A percentile compares a stretch with the other conserved stretches of the same genome.
Evolutionary conservation across 1,140 invertebrate genomes (phyloP).

Genomic region (Monochamus saltuarius): DNA sequence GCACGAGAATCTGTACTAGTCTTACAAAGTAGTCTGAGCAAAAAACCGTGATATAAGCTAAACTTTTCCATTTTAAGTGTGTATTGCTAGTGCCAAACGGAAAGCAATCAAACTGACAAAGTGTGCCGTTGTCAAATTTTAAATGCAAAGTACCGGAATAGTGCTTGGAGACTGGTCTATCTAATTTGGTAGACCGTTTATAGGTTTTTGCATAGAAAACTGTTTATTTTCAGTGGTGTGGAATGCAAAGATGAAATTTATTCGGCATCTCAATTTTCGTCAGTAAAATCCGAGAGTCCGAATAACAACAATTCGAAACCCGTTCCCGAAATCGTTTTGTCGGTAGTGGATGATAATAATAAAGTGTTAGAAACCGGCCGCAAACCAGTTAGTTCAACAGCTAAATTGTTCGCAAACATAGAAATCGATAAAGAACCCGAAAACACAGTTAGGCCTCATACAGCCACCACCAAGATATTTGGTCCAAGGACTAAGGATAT

Average conservation of each 20-base stretch:
- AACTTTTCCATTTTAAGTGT: constrained; percentile 2
- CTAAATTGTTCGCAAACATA: constrained; percentile 30
- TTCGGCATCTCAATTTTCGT: constrained; percentile 67
- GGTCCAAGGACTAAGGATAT: constrained; percentile 86
- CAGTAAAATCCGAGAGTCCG: constrained; percentile 24
- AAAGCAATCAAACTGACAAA: no score
- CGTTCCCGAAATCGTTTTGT: constrained; percentile 24
- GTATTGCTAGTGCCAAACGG: neutral
- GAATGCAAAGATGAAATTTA: constrained; percentile 85
- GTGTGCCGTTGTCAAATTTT: no score
- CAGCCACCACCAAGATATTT: constrained; percentile 76
- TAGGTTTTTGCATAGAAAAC: neutral
- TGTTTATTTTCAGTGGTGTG: constrained; percentile 71
- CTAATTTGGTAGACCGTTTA: no score
- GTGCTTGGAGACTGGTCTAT: no score
- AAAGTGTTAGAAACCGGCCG: constrained; percentile 9
- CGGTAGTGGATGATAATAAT: constrained; percentile 15
- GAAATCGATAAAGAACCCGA: constrained; percentile 24
- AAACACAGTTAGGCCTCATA: constrained; percentile 55
- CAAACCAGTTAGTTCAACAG: constrained; percentile 43
- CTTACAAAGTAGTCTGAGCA: neutral
- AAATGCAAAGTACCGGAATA: no score
- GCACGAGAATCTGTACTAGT: neutral
- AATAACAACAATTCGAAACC: constrained; percentile 38
- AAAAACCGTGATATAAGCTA: constrained; percentile 6